These are phyloP conservation scores for Struthio camelus DNA, from an alignment of 2,113 vertebrate species.

Conservation along the genomic window DNA sequence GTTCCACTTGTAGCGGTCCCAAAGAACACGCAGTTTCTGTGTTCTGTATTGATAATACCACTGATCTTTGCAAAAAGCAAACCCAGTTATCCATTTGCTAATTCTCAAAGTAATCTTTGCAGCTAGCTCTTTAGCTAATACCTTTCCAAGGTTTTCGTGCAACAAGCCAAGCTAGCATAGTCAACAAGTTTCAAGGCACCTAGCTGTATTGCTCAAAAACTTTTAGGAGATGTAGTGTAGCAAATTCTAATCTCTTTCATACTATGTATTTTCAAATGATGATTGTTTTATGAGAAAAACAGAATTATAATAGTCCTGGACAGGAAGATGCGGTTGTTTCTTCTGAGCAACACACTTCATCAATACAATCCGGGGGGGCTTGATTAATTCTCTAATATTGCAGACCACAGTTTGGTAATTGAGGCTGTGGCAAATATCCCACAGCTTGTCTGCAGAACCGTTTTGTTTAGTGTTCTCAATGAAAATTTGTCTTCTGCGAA, in stretches of 20 bases:
- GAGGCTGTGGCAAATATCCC: background rate
- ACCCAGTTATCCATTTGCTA: background rate
- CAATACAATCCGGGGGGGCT: fast-evolving
- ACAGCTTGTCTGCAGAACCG: background rate
- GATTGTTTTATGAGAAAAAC: background rate
- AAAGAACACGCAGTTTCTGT: background rate
- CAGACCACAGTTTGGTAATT: background rate
- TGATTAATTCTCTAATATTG: fast-evolving
- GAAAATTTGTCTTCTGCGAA: background rate
- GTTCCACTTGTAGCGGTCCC: background rate
- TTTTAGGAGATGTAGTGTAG: fast-evolving
- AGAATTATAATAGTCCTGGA: background rate
- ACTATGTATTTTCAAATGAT: background rate
- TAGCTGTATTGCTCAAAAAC: background rate
- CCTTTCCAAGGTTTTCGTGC: background rate
- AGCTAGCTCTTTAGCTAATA: slow-evolving; percentile 9
- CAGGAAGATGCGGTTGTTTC: background rate
- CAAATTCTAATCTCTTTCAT: background rate
- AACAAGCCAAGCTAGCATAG: background rate
- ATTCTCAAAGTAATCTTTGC: background rate
- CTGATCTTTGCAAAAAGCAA: background rate
- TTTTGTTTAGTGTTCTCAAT: background rate
- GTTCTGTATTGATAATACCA: background rate
- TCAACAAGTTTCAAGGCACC: background rate
- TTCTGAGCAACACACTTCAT: background rate